Base-by-base conservation (phyloP, 2,888 invertebrate genomes). In the Baronia brevicornis region DNA sequence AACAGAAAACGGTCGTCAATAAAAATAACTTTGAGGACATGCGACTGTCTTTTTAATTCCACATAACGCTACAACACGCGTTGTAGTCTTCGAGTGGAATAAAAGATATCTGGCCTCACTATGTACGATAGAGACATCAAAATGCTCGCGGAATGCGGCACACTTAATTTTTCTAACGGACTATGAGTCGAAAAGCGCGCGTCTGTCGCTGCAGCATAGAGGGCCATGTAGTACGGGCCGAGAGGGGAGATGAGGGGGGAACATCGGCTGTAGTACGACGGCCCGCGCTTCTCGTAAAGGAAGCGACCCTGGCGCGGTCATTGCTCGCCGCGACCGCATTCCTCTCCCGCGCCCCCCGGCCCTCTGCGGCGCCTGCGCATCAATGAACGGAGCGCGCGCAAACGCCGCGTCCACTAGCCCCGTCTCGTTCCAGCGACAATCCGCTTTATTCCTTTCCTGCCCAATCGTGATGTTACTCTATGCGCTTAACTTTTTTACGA, bases 301-400 rank as follows among this genome's bases (percentile, higher is more conserved):
- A 80, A 79, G 75, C 80, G 80, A 79, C 82, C 82, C 82, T 82
- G 82, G 77, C 75, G 78, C 79, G 82, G 82, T 82, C 82, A 82
- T 78, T 82, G 82, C 82, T 75, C 82, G 82, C 75, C 70, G 69
- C 80, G 80, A 72, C 77, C 80, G 79, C 80, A 80, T 80, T 79
- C 77, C 70, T 73, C 74, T 52, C 64, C 63, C 65, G 60, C 67
- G 54, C 63, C 51, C 60, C 65, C 58, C 38, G 36, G 33, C 29
- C 44, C 41, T 64, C 46, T 53, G 50, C 63, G 60, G 72, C 74
- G 78, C 77, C 71, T 69, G 74, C 67, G 73, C 80, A 80, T 82
- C 82, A 80, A 80, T 82, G 82, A 80, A 80, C 77, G 74, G 63
- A 77, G 70, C 70, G 66, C 70, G 70, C 74, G 65, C 72, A 67